phyloP scores from a whole-genome alignment of 2,797 vertebrate species.

The Acomys russatus region DNA sequence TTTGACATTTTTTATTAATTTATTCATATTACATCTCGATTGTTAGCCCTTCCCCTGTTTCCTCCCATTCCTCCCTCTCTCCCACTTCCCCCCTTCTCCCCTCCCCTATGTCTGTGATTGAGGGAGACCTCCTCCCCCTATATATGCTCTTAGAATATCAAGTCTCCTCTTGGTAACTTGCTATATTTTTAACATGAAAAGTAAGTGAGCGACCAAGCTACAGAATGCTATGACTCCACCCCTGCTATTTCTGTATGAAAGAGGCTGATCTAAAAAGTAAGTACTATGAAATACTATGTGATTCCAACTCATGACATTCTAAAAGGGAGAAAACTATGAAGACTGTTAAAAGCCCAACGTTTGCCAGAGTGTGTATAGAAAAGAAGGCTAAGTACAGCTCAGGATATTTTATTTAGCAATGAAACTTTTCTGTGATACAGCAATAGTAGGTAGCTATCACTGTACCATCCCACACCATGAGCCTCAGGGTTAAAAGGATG shows the following conservation, averaged over 20 bases:
- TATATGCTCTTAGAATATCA: too few relatives aligned
- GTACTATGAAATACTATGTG: not conserved
- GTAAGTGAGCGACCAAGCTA: not conserved
- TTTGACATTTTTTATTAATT: too few relatives aligned
- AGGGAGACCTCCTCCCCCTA: too few relatives aligned
- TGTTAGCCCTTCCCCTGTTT: too few relatives aligned
- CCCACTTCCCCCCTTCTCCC: too few relatives aligned
- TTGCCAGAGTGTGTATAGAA: not conserved
- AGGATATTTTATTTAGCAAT: not conserved
- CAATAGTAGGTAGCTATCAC: not conserved
- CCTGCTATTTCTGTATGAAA: not conserved
- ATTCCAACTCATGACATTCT: not conserved
- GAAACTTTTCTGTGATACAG: not conserved
- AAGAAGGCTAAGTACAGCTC: not conserved
- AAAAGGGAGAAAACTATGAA: not conserved
- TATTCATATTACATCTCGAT: too few relatives aligned
- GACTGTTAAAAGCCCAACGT: not conserved
- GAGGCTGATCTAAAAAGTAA: not conserved
- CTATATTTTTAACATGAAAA: not conserved
- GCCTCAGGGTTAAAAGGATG: not conserved
- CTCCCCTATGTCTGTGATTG: too few relatives aligned
- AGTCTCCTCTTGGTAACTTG: too few relatives aligned
- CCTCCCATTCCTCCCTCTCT: too few relatives aligned
- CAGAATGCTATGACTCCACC: not conserved
- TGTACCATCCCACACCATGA: not conserved